Conservation (phyloP, 1,140 invertebrate genomes). For the Acromyrmex echinatior region DNA sequence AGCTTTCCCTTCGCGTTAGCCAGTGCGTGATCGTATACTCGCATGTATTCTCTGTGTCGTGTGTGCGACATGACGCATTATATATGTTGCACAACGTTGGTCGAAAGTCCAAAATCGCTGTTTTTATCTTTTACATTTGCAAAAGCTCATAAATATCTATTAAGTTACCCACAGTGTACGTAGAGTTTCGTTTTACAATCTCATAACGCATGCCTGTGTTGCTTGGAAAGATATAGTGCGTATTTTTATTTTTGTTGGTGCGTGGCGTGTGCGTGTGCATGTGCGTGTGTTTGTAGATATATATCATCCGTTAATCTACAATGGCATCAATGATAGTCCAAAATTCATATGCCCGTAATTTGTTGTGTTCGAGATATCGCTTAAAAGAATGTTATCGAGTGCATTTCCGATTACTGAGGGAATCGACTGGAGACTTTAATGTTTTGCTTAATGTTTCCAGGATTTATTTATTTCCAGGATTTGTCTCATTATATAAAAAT, state of each 20-base stretch:
- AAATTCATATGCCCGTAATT: constrained; percentile 74
- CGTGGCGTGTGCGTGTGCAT: background rate
- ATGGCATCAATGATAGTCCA: constrained; percentile 69
- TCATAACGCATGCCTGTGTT: background rate
- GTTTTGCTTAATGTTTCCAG: background rate
- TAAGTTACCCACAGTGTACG: constrained; percentile 75
- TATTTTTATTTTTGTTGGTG: no score
- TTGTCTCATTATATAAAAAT: background rate
- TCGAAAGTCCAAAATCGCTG: constrained; percentile 61
- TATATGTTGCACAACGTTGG: constrained; percentile 41
- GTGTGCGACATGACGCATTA: constrained; percentile 40
- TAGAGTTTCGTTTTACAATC: constrained; percentile 41
- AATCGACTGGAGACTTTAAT: background rate
- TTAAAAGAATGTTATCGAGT: constrained; percentile 55
- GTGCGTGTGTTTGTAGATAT: background rate
- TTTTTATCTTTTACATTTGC: constrained; percentile 73
- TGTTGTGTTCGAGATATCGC: constrained; percentile 29
- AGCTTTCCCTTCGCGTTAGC: constrained; percentile 21
- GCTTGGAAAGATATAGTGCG: background rate
- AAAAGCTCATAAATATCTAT: constrained; percentile 75
- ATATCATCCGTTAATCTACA: constrained; percentile 67
- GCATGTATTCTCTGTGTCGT: background rate
- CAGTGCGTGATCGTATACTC: background rate
- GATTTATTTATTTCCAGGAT: background rate
- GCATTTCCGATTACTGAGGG: background rate